phyloP scores from a whole-genome alignment of 2,888 invertebrate genomes.

The Papilio gigon region DNA sequence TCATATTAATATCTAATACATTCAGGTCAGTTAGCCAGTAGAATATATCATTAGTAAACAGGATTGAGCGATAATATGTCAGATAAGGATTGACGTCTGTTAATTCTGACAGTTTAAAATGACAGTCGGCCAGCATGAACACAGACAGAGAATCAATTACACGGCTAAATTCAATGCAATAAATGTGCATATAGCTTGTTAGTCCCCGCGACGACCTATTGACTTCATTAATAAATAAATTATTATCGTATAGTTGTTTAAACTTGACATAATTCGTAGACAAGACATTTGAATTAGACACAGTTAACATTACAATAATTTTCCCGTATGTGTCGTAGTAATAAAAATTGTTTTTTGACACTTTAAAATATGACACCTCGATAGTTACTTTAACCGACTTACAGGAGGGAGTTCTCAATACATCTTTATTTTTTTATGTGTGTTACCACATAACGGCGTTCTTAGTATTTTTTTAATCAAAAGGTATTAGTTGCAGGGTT shows the following conservation, averaged over 20 bases:
- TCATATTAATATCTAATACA: not conserved
- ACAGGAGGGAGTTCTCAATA: no score
- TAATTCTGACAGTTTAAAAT: constrained; percentile 31
- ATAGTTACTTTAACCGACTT: no score
- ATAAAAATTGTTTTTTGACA: not conserved
- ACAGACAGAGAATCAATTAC: constrained; percentile 31
- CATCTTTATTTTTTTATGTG: no score
- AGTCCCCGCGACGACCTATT: constrained; percentile 17
- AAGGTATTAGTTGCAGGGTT: no score
- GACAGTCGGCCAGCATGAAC: not conserved
- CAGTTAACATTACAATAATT: not conserved
- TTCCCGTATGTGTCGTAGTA: not conserved
- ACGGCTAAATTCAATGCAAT: constrained; percentile 25
- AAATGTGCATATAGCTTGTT: constrained; percentile 24
- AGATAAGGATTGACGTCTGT: constrained; percentile 1
- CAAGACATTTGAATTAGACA: not conserved
- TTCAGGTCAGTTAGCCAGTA: not conserved
- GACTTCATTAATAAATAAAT: constrained; percentile 17
- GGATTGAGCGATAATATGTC: constrained; percentile 7
- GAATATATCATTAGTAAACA: constrained; percentile 8
- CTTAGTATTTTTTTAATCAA: no score
- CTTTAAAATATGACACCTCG: no score
- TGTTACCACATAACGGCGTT: no score
- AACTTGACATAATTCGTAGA: constrained; percentile 4
- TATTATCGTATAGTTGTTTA: not conserved